Evolutionary conservation across 2,888 invertebrate genomes (phyloP), one percentile per base, ranked within the genome.

Genomic region (Diarsia brunnea): DNA sequence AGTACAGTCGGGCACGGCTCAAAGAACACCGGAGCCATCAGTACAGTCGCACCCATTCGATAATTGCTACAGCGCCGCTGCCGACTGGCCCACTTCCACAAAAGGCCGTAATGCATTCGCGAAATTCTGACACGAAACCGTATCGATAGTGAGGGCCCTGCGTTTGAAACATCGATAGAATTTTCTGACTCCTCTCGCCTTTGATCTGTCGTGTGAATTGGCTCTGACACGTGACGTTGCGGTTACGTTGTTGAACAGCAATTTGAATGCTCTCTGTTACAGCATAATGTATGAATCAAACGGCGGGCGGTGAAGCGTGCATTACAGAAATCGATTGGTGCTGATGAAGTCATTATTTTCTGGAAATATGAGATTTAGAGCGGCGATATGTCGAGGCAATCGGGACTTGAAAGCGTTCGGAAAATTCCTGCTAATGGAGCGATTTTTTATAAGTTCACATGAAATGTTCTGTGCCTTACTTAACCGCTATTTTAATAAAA

Each of bases 91-190:
- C 88, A 91, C 84, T 91, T 90, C 89, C 88, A 89, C 89, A 89
- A 89, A 90, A 91, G 89, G 88, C 89, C 82, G 87, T 90, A 90
- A 92, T 91, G 92, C 91, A 91, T 92, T 91, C 89, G 89, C 89
- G 81, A 89, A 91, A 90, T 91, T 91, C 89, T 87, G 89, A 87
- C 87, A 86, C 87, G 82, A 87, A 82, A 84, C 86, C 70, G 70
- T 86, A 88, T 86, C 84, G 78, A 81, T 91, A 90, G 88, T 90
- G 89, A 88, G 83, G 88, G 66, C 82, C 79, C 75, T 78, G 77
- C 84, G 75, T 79, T 84, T 75, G 82, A 80, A 81, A 84, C 79
- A 88, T 90, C 89, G 89, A 91, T 89, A 87, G 74, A 84, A 84
- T 86, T 84, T 87, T 80, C 80, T 70, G 75, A 70, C 78, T 71